Percentiles rank a stretch among this genome's conserved stretches.
Evolutionary conservation across 2,113 vertebrate genomes (phyloP).

Genomic region (Aleadryas rufinucha): DNA sequence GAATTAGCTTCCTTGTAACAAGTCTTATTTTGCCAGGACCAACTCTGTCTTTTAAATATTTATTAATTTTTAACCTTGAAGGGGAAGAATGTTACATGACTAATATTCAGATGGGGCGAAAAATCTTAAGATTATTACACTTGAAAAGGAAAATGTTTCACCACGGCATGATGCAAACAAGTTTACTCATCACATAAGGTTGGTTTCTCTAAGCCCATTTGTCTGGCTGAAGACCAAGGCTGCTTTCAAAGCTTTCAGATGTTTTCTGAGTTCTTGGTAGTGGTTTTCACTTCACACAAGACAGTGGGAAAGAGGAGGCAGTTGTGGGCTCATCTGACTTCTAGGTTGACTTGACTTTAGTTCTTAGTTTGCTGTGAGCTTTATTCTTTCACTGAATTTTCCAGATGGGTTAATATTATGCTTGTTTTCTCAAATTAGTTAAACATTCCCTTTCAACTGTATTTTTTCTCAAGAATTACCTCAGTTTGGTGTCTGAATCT

Average conservation of each 20-base stretch:
- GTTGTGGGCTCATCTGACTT: not conserved
- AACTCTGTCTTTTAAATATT: slow-evolving; percentile 5
- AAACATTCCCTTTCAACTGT: slow-evolving; percentile 46
- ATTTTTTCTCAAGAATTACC: slow-evolving; percentile 36
- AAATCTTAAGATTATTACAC: not conserved
- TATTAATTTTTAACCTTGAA: slow-evolving; percentile 23
- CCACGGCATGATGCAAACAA: not conserved
- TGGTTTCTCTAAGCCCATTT: not conserved
- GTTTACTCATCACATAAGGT: not conserved
- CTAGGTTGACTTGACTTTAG: not conserved
- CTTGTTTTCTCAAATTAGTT: slow-evolving; percentile 2
- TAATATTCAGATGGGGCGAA: not conserved
- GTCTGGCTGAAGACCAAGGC: not conserved
- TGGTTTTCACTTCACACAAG: not conserved
- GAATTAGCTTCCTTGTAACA: not conserved
- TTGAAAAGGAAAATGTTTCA: not conserved
- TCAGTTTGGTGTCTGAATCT: slow-evolving; percentile 41
- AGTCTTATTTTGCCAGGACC: slow-evolving; percentile 32
- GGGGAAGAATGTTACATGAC: not conserved
- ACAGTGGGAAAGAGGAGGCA: not conserved
- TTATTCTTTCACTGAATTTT: not conserved
- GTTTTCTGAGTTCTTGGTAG: not conserved
- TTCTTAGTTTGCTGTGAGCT: slow-evolving; percentile 9
- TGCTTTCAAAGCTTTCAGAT: not conserved
- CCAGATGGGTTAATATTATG: not conserved